Evolutionary conservation across 2,888 invertebrate genomes (phyloP).

Genomic region (Mythimna lalbum): DNA sequence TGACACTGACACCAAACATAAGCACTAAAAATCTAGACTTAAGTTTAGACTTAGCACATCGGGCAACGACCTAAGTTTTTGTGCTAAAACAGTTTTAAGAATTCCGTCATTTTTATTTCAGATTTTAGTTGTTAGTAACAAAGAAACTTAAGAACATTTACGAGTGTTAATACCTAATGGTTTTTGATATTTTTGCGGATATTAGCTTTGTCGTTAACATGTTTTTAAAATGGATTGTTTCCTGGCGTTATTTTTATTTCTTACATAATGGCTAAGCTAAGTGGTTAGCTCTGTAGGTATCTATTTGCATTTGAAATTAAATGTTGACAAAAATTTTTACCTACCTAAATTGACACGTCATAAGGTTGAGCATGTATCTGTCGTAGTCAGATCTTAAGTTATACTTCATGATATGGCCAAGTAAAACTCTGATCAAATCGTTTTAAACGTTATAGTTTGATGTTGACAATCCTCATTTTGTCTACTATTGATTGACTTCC

Average conservation of each 20-base stretch:
- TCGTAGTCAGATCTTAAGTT: too few relatives aligned
- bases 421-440: too few relatives aligned
- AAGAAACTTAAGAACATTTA: background rate
- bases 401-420: too few relatives aligned
- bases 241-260: slow-evolving; percentile 18
- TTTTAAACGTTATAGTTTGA: too few relatives aligned
- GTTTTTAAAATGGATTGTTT: slow-evolving; percentile 30
- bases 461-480: too few relatives aligned
- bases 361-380: too few relatives aligned
- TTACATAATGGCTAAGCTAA: background rate
- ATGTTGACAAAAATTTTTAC: background rate
- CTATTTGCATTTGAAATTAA: background rate
- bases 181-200: slow-evolving; percentile 22
- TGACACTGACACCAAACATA: slow-evolving; percentile 8
- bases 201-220: slow-evolving; percentile 5
- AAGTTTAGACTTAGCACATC: slow-evolving; percentile 13
- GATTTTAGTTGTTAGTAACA: slow-evolving; percentile 3
- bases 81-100: slow-evolving; percentile 7
- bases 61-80: slow-evolving; percentile 51
- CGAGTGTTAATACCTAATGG: slow-evolving; percentile 19
- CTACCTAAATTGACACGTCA: background rate
- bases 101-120: slow-evolving; percentile 29
- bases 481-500: too few relatives aligned
- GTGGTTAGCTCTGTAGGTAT: background rate
- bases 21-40: slow-evolving; percentile 27